These are phyloP conservation scores for Crenuchus spilurus DNA, from an alignment of 2,797 vertebrate species.

Conservation along the genomic window DNA sequence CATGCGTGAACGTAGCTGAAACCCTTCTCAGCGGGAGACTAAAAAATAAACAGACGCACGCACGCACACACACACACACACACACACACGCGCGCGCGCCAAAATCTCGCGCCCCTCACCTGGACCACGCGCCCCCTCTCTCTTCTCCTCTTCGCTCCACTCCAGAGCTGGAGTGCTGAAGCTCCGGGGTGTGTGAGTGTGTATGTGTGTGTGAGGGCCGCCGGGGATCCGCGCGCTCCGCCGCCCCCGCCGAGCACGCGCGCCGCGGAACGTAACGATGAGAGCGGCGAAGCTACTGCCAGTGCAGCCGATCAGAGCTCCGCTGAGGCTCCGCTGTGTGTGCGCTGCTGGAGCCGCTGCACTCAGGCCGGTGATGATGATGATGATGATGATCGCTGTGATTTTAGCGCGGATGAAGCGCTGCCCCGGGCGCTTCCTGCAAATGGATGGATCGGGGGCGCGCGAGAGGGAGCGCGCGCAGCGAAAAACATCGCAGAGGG, in stretches of 20 bases:
- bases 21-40: slow-evolving; percentile 73
- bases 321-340: neutral
- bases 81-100: slow-evolving; percentile 7
- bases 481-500: slow-evolving; percentile 3
- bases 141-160: neutral
- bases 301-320: too few species aligned
- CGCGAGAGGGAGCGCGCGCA: slow-evolving; percentile 3
- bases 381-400: slow-evolving; percentile 89
- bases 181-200: neutral
- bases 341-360: slow-evolving; percentile 64
- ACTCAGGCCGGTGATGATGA: too few species aligned
- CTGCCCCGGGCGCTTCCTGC: slow-evolving; percentile 88
- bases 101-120: slow-evolving; percentile 54
- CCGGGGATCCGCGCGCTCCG: neutral
- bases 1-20: slow-evolving; percentile 84
- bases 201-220: neutral
- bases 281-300: neutral
- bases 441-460: slow-evolving; percentile 9
- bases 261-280: neutral
- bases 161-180: neutral
- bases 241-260: neutral
- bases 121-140: slow-evolving; percentile 72
- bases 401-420: slow-evolving; percentile 93
- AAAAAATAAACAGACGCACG: slow-evolving; percentile 45
- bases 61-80: slow-evolving; percentile 54